Percentiles rank a stretch among this genome's conserved stretches.
These are phyloP conservation scores for Listronotus oregonensis DNA, from an alignment of 1,140 invertebrate species.

Conservation along the genomic window DNA sequence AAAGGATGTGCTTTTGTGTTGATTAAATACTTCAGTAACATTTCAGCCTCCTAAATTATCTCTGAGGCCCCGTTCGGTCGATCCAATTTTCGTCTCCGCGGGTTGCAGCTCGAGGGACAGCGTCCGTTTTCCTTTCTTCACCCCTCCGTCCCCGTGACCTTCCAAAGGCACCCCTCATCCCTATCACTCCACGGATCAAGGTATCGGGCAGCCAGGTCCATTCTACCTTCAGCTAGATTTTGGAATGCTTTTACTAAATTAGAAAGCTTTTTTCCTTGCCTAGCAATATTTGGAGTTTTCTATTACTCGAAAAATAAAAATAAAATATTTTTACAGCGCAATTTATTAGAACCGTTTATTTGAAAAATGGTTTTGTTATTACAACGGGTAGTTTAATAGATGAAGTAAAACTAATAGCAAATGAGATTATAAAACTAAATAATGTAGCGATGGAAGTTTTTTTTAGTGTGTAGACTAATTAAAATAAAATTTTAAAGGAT, in stretches of 20 bases:
- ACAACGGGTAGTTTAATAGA: too few species aligned
- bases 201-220: constrained; percentile 15
- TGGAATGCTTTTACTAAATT: constrained; percentile 32
- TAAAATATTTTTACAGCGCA: too few species aligned
- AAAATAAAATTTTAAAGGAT: too few species aligned
- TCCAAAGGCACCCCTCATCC: constrained; percentile 11
- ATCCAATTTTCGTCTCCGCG: constrained; percentile 32
- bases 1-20: too few species aligned
- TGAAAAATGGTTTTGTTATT: too few species aligned
- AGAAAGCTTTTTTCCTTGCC: constrained; percentile 24
- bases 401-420: too few species aligned
- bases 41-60: constrained; percentile 1
- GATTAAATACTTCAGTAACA: too few species aligned
- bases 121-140: constrained; percentile 21
- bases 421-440: too few species aligned
- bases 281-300: neutral
- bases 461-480: too few species aligned
- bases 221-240: constrained; percentile 14
- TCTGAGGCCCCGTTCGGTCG: constrained; percentile 14
- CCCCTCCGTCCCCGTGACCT: constrained; percentile 14
- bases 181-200: constrained; percentile 35
- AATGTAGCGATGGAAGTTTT: too few species aligned
- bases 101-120: constrained; percentile 28
- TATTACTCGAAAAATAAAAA: too few species aligned
- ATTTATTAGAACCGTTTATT: too few species aligned